A percentile compares a stretch with the other conserved stretches of the same genome.
Conservation (phyloP, 1,140 invertebrate genomes). For the Hyles vespertilio region DNA sequence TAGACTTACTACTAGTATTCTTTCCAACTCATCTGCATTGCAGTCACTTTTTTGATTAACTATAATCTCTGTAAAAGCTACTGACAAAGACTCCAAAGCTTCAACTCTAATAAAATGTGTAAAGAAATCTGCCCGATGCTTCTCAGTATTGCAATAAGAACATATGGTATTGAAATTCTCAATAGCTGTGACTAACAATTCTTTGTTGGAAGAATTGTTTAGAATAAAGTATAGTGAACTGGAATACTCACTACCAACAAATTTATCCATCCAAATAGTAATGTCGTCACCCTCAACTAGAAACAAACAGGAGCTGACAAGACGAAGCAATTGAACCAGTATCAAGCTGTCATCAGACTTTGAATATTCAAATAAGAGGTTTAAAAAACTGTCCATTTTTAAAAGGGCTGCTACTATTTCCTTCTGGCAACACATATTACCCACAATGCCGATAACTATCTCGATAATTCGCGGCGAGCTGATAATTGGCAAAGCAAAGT, state of each 20-base stretch:
- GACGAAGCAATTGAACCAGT: constrained; percentile 80
- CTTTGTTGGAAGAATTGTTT: constrained; percentile 81
- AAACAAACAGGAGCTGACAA: constrained; percentile 78
- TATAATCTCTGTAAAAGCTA: constrained; percentile 55
- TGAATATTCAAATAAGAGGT: constrained; percentile 75
- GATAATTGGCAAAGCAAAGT: constrained; percentile 67
- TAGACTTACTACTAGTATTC: constrained; percentile 57
- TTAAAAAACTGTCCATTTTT: constrained; percentile 60
- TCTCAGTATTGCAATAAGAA: constrained; percentile 54
- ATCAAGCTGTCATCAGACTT: constrained; percentile 79
- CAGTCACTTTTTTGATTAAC: constrained; percentile 40
- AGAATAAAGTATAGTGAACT: constrained; percentile 79
- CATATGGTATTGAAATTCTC: constrained; percentile 77
- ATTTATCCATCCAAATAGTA: constrained; percentile 69
- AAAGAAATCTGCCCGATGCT: constrained; percentile 47
- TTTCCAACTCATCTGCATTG: constrained; percentile 52
- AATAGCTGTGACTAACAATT: constrained; percentile 74
- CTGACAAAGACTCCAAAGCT: constrained; percentile 42
- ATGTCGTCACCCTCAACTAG: constrained; percentile 61
- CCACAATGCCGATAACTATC: constrained; percentile 84
- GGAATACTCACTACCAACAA: constrained; percentile 73
- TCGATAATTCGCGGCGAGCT: constrained; percentile 78
- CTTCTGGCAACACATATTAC: constrained; percentile 81
- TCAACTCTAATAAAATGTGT: constrained; percentile 54
- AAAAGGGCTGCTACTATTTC: constrained; percentile 65